A percentile compares a stretch with the other conserved stretches of the same genome.
Evolutionary conservation across 2,113 vertebrate genomes (phyloP).

Genomic region (Calidris pugnax): DNA sequence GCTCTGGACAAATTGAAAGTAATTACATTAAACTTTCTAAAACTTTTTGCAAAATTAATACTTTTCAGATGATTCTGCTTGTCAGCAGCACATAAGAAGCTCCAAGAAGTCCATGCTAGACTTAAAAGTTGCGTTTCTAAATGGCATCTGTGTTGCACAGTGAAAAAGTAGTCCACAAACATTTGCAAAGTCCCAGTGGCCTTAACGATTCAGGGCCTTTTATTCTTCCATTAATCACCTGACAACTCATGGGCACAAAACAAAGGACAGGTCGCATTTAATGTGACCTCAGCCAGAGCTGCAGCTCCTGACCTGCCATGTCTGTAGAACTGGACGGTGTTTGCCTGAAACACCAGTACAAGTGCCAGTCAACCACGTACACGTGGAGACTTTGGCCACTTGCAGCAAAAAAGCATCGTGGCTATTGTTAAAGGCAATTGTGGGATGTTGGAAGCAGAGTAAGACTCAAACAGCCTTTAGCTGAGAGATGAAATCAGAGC

Average conservation of each 20-base stretch:
- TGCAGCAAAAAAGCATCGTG: not conserved
- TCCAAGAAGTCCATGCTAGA: not conserved
- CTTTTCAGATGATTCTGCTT: not conserved
- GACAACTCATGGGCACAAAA: not conserved
- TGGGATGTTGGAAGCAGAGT: not conserved
- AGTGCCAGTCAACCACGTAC: not conserved
- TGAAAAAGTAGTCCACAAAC: not conserved
- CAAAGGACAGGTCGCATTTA: not conserved
- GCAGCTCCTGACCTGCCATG: not conserved
- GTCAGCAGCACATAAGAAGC: not conserved
- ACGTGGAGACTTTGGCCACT: not conserved
- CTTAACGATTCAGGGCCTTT: not conserved
- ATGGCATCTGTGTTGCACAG: not conserved
- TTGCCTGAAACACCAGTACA: not conserved
- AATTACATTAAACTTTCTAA: not conserved
- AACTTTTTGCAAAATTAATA: not conserved
- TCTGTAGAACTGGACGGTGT: not conserved
- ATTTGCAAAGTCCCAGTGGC: not conserved
- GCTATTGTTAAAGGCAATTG: not conserved
- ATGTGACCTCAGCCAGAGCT: not conserved
- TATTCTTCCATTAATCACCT: not conserved
- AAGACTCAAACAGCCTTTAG: not conserved
- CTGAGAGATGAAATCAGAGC: constrained; percentile 7
- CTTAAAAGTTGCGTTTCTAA: not conserved
- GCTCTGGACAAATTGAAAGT: not conserved